Evolutionary conservation across 2,888 invertebrate species (phyloP), one percentile per base, ranked within the genome.

Genomic region (Pheosia gnoma): DNA sequence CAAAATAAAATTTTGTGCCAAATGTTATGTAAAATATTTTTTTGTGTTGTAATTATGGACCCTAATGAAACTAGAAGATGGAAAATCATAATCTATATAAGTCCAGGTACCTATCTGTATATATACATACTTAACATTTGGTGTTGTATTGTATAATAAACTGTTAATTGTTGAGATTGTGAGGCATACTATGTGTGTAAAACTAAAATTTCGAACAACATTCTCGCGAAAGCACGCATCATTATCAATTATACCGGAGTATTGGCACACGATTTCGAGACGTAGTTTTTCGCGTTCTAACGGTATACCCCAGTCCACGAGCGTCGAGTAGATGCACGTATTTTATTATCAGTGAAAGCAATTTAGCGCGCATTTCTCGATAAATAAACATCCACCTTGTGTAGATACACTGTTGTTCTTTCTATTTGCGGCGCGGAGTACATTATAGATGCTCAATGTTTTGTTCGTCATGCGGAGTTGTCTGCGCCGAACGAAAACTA

Each of bases 321-420:
- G 58, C 64, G 58, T 25, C 47, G 13, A 66, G 56, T 63, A 62
- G 55, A 57, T 67, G 63, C 67, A 66, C 61, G 61, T 65, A 61
- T 62, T 64, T 63, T 62, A 65, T 72, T 85, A 84, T 82, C 82
- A 85, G 88, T 82, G 87, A 91, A 91, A 91, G 88, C 87, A 72
- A 87, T 88, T 91, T 91, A 88, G 90, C 90, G 80, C 82, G 79
- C 75, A 84, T 81, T 81, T 80, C 74, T 81, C 80, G 86, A 86
- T 85, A 85, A 88, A 90, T 88, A 88, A 83, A 82, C 81, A 81
- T 79, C 68, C 66, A 74, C 65, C 73, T 73, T 73, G 66, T 72
- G 69, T 75, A 65, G 70, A 76, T 70, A 66, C 25, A 25, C 65
- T 78, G 71, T 65, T 75, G 72, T 77, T 78, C 70, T 76, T 68